phyloP scores from a whole-genome alignment of 2,888 invertebrate genomes.

The Archaeoteleia sp. region DNA sequence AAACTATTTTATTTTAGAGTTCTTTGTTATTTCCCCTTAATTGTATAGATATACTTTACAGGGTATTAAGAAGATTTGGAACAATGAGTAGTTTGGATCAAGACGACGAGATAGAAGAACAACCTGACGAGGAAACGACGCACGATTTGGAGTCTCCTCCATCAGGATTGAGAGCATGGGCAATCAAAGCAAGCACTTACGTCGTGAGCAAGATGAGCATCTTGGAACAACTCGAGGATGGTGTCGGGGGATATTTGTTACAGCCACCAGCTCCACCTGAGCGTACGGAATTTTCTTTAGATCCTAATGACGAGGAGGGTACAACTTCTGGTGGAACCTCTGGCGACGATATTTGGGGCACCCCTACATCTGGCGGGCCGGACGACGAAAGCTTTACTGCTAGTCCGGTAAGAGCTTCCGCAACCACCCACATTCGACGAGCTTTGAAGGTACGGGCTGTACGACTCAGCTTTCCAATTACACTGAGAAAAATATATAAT shows the following conservation, averaged over 20 bases:
- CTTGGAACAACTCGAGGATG: conserved; percentile 80
- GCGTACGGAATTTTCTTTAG: conserved; percentile 70
- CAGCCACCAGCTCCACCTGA: conserved; percentile 72
- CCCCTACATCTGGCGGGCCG: conserved; percentile 89
- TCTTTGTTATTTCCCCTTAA: too few relatives aligned
- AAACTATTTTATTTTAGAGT: too few relatives aligned
- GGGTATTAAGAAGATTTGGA: conserved; percentile 73
- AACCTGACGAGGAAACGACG: conserved; percentile 65
- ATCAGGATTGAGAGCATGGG: conserved; percentile 83
- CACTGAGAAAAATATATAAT: conserved; percentile 44
- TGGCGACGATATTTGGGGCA: conserved; percentile 92
- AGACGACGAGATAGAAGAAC: conserved; percentile 71
- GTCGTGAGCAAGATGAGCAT: conserved; percentile 88
- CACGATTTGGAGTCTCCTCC: conserved; percentile 71
- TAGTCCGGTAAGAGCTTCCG: conserved; percentile 67
- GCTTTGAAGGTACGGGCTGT: conserved; percentile 57
- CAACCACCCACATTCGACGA: conserved; percentile 48
- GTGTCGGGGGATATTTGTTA: conserved; percentile 69
- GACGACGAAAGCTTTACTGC: conserved; percentile 80
- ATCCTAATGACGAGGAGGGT: conserved; percentile 81
- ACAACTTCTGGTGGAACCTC: conserved; percentile 90
- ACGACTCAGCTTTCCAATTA: conserved; percentile 42
- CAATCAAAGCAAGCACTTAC: conserved; percentile 86
- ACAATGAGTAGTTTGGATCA: conserved; percentile 75
- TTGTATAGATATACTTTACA: too few relatives aligned